A percentile compares a stretch with the other conserved stretches of the same genome.
Evolutionary conservation across 2,113 vertebrate genomes (phyloP).

Genomic region (Ranitomeya imitator): DNA sequence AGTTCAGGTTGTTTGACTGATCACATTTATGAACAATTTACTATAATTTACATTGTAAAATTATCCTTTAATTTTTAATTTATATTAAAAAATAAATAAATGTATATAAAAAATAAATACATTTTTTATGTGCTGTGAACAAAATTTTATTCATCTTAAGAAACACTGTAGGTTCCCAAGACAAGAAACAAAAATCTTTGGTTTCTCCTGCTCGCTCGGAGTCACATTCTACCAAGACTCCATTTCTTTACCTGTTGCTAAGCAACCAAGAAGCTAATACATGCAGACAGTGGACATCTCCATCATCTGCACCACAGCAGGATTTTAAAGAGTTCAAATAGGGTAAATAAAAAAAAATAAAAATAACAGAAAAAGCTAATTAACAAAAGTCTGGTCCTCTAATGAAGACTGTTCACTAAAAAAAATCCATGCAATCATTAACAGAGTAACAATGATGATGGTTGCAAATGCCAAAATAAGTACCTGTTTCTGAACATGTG

Average conservation of each 20-base stretch:
- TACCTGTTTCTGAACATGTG: too few species aligned
- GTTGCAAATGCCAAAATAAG: background rate
- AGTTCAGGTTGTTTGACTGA: too few species aligned
- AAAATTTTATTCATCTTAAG: too few species aligned
- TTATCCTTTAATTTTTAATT: too few species aligned
- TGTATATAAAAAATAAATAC: too few species aligned
- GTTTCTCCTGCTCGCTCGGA: background rate
- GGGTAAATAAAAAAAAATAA: constrained; percentile 4
- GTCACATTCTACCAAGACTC: constrained; percentile 12
- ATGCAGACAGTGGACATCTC: constrained; percentile 10
- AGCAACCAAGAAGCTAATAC: constrained; percentile 30
- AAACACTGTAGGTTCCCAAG: background rate
- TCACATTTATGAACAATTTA: too few species aligned
- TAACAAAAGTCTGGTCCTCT: background rate
- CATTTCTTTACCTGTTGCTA: constrained; percentile 48
- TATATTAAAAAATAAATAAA: too few species aligned
- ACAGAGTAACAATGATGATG: background rate
- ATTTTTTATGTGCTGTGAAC: too few species aligned
- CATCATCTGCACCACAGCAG: constrained; percentile 24
- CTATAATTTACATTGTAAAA: too few species aligned
- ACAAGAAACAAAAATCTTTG: background rate
- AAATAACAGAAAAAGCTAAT: constrained; percentile 32
- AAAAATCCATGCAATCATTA: background rate
- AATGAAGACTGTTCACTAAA: constrained; percentile 7
- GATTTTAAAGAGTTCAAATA: constrained; percentile 34